Conservation (phyloP, 64 coral and sea anemone genomes). For the Montipora foliosa region DNA sequence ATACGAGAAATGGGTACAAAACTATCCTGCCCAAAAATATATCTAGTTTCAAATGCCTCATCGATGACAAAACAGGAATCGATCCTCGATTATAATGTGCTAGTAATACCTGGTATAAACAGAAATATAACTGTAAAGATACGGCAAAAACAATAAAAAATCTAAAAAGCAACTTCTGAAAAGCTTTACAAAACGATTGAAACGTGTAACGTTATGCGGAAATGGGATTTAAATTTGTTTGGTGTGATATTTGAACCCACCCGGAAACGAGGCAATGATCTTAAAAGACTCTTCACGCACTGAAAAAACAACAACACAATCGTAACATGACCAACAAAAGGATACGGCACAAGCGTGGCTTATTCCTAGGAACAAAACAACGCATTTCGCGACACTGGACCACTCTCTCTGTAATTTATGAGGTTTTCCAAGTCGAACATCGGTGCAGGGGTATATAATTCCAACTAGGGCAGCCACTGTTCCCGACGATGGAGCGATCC, state of each 20-base stretch:
- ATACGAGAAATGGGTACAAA: too few relatives aligned
- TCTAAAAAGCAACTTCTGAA: too few relatives aligned
- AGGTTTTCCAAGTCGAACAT: slow-evolving; percentile 89
- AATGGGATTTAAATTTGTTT: not conserved
- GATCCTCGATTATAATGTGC: too few relatives aligned
- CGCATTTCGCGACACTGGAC: slow-evolving; percentile 90
- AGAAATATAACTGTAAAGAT: not conserved
- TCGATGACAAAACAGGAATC: too few relatives aligned
- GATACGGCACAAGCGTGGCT: slow-evolving; percentile 94
- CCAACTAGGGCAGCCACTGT: slow-evolving; percentile 84
- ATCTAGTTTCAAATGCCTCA: too few relatives aligned
- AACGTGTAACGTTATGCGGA: not conserved
- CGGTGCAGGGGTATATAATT: slow-evolving; percentile 82
- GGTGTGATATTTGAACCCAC: not conserved
- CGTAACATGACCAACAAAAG: slow-evolving; percentile 39
- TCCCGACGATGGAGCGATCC: slow-evolving; percentile 90
- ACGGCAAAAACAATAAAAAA: too few relatives aligned
- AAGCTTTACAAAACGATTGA: not conserved
- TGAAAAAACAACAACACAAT: not conserved
- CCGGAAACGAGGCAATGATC: not conserved
- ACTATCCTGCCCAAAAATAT: too few relatives aligned
- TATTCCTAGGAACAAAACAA: slow-evolving; percentile 91
- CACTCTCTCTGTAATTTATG: slow-evolving; percentile 92
- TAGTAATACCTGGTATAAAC: too few relatives aligned
- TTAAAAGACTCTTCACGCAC: not conserved